Conservation (phyloP, 2,113 vertebrate species). For the Anguilla japonica region DNA sequence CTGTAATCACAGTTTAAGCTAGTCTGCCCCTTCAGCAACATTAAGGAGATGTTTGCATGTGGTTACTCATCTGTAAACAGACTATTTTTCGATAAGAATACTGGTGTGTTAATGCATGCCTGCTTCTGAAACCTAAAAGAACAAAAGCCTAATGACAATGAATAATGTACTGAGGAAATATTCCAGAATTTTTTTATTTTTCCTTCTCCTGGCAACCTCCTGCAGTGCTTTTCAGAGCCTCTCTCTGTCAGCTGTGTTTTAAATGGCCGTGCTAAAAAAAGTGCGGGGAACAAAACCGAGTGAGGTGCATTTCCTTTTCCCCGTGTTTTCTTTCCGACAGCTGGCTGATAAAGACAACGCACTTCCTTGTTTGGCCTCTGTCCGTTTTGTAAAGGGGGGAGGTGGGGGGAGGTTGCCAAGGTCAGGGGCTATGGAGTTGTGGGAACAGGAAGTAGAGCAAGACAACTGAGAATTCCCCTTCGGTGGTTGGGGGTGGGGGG, state of each 20-base stretch:
- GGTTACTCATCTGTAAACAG: too few relatives aligned
- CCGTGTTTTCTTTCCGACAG: conserved; percentile 36
- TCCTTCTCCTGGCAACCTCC: not conserved
- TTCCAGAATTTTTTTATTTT: not conserved
- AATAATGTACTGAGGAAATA: not conserved
- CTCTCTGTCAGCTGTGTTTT: not conserved
- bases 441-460: conserved; percentile 36
- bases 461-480: conserved; percentile 5
- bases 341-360: conserved; percentile 44
- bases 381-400: not conserved
- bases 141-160: not conserved
- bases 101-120: too few relatives aligned
- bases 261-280: not conserved
- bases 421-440: conserved; percentile 11
- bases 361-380: conserved; percentile 39
- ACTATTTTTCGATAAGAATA: too few relatives aligned
- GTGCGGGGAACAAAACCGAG: not conserved
- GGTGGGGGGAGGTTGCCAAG: not conserved
- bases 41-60: too few relatives aligned
- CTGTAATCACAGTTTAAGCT: not conserved
- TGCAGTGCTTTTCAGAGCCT: not conserved
- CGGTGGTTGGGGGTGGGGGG: not conserved
- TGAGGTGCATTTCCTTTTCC: conserved; percentile 40
- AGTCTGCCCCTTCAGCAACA: not conserved
- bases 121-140: not conserved